Base-by-base conservation (phyloP, 2,888 invertebrate genomes). In the Serripes groenlandicus region DNA sequence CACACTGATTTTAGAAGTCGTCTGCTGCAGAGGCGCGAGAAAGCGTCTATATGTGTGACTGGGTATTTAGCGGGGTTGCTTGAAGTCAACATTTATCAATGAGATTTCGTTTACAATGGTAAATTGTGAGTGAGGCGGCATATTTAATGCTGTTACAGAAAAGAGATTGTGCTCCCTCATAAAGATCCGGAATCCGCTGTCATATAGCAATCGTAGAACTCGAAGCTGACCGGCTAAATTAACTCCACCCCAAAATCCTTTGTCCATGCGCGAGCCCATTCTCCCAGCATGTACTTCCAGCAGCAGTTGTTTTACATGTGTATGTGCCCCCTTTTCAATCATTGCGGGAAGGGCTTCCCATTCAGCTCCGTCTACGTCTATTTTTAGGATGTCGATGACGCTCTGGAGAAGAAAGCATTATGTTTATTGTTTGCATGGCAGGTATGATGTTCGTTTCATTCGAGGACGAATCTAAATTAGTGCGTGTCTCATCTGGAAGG, bases 321-420 rank as follows among this genome's bases (percentile, higher is more conserved):
- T 26, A 34, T 52, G 34, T 28, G 30, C 49, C 18, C 66, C 66
- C 23, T 52, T 34, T 21, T 9, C 23, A 3, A 75, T 26, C 23
- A 75, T 54, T 32, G 66, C 66, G 32, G 66, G 66, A 18, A 75
- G 18, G 21, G 56, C 75, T 0, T n/a, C 34, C 75, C 75, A 75
- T 32, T 75, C 75, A 28, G 28, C 66, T 2, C 75, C 54, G 34
- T 75, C 66, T 32, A 66, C 68, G 54, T 75, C 75, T 0, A 75
- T 52, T 52, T 75, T 75, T 21, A 75, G 66, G 23, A 66, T 68
- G 52, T 75, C 75, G 9, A 75, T 68, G 11, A 34, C 34, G 28
- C 52, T 37, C 69, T 69, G 69, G 21, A 69, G 49, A 7, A 18
- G 30, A 28, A 60, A 4, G n/a, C n/a, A n/a, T n/a, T n/a, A n/a